Evolutionary conservation across 2,113 vertebrate genomes (phyloP), one percentile per base, ranked within the genome.

Genomic region (Podarcis muralis): DNA sequence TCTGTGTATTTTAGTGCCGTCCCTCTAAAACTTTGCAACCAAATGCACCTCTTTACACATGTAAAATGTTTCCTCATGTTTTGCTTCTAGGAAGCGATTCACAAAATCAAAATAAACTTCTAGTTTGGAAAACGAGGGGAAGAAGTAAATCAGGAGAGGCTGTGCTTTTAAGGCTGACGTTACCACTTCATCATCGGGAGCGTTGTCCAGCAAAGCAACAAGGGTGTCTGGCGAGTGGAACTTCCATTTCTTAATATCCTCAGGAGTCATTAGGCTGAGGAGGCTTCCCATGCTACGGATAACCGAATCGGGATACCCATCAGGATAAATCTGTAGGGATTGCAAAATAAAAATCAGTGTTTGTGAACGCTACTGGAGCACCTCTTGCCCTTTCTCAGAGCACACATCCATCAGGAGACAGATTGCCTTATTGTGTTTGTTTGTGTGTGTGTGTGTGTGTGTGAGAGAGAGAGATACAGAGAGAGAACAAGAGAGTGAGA

Each of bases 271-370:
- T 0, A 82, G 0, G 4, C 1, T 0, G 1, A 87, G 0, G 18
- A 97, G 86, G 59, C 1, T 0, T 0, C 57, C 72, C 43, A 97
- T 82, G 9, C 0, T 27, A 74, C 1, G 5, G 30, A 95, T 1
- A n/a, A 97, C 32, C 1, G 6, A 57, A 5, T 94, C 94, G 0
- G 97, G 96, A 84, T 96, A 97, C 2, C 96, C 97, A 7, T 81
- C 0, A 0, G 96, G 96, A 84, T 95, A 96, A 0, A 3, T 16
- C 97, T 97, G 88, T 40, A 86, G 85, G 40, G 72, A 90, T 53
- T 93, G 0, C 0, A 0, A 0, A 37, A 59, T 37, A 81, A 72
- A 30, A 85, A 74, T 3, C 18, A n/a, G 48, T 35, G 1, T 32
- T 23, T 57, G 30, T 71, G 23, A 69, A 87, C 32, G 9, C 22